A percentile compares a stretch with the other conserved stretches of the same genome.
Conservation (phyloP, 2,113 vertebrate species). For the Buteo buteo region DNA sequence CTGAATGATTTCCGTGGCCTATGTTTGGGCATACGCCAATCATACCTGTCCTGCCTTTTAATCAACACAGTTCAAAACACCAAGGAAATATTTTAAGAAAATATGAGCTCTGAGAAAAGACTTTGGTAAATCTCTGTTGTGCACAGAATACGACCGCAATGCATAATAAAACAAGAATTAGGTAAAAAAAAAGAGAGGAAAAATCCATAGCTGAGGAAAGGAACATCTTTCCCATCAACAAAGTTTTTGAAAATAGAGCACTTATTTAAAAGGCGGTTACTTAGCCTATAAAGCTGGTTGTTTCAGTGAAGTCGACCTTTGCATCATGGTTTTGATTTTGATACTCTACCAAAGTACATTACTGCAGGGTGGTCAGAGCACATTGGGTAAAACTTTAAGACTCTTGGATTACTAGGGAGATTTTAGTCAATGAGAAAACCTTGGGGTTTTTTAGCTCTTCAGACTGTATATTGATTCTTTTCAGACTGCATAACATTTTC, state of each 20-base stretch:
- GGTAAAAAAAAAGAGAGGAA: not conserved
- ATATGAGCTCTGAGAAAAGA: not conserved
- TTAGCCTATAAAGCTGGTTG: not conserved
- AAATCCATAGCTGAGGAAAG: not conserved
- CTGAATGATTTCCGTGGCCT: not conserved
- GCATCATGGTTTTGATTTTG: not conserved
- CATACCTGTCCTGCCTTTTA: not conserved
- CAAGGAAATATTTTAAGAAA: not conserved
- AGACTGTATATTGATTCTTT: not conserved
- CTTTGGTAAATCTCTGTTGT: not conserved
- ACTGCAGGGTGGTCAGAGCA: not conserved
- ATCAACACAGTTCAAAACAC: not conserved
- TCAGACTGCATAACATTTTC: not conserved
- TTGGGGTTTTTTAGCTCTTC: not conserved
- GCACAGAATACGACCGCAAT: fast-evolving
- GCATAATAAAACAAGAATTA: not conserved
- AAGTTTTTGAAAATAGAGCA: not conserved
- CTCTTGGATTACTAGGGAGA: not conserved
- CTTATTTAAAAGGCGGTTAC: not conserved
- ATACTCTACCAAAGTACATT: not conserved
- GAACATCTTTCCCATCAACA: not conserved
- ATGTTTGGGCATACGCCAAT: not conserved
- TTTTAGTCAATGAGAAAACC: not conserved
- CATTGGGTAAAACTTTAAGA: not conserved
- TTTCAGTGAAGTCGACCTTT: not conserved